These are phyloP conservation scores for Suillia variegata DNA, from an alignment of 2,888 invertebrate genomes.

Conservation along the genomic window DNA sequence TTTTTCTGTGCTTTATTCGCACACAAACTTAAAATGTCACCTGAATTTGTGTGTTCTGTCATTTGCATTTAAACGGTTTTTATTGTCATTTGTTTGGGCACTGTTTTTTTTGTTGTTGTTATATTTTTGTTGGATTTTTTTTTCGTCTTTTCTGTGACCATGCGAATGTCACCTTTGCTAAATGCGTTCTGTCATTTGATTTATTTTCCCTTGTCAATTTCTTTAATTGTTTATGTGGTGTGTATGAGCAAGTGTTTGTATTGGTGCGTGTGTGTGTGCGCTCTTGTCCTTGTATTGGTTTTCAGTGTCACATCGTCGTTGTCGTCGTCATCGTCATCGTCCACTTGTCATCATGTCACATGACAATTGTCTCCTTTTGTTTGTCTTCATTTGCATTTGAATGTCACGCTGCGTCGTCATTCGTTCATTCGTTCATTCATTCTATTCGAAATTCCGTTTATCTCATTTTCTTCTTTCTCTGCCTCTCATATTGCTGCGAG, in stretches of 20 bases:
- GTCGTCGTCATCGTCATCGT: not conserved
- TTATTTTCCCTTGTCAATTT: not conserved
- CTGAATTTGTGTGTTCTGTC: not conserved
- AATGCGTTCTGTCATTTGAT: conserved; percentile 2
- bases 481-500: too few relatives aligned
- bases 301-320: not conserved
- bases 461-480: too few relatives aligned
- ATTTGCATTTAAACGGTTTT: not conserved
- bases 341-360: not conserved
- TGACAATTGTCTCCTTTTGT: not conserved
- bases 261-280: not conserved
- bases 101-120: not conserved
- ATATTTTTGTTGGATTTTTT: not conserved
- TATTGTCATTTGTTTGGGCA: not conserved
- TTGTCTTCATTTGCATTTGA: conserved; percentile 4
- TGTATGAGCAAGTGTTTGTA: not conserved
- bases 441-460: too few relatives aligned
- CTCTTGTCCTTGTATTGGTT: not conserved
- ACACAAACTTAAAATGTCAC: not conserved
- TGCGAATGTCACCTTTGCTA: not conserved
- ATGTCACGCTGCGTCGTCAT: not conserved
- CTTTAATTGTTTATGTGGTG: not conserved
- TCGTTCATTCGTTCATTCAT: too few relatives aligned
- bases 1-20: not conserved
- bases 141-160: not conserved